phyloP scores from a whole-genome alignment of 2,797 vertebrate species.

The Ceryle rudis region DNA sequence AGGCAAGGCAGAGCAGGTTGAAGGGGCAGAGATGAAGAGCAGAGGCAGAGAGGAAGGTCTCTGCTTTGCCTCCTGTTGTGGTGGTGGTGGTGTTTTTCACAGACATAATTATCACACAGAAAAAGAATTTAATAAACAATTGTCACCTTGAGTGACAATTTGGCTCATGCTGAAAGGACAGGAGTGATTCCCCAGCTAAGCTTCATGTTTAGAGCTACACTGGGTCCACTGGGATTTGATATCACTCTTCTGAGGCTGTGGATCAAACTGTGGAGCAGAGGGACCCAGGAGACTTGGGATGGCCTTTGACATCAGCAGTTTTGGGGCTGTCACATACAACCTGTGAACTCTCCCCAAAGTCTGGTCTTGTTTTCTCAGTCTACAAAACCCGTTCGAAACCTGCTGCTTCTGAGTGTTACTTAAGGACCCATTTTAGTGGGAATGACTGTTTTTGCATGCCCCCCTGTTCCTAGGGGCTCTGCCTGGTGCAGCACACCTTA shows the following conservation, averaged over 20 bases:
- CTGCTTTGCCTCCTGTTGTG: background rate
- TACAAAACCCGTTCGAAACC: background rate
- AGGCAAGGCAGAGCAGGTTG: background rate
- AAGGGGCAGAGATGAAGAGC: background rate
- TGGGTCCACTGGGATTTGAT: background rate
- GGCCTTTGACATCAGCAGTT: background rate
- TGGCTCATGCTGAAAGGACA: background rate
- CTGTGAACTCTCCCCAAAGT: background rate
- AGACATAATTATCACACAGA: background rate
- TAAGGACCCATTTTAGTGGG: background rate
- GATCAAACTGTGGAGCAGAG: fast-evolving
- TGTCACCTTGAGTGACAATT: background rate
- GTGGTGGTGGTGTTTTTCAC: background rate
- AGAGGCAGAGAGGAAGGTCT: background rate
- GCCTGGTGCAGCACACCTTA: background rate
- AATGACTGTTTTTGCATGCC: background rate
- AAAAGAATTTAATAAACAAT: background rate
- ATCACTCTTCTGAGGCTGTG: background rate
- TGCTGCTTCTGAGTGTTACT: background rate
- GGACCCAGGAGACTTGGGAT: background rate
- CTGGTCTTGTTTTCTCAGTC: background rate
- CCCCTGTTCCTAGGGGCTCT: background rate
- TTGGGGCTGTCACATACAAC: background rate
- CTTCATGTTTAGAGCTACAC: background rate
- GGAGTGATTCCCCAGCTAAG: background rate